Percentiles rank a stretch among this genome's conserved stretches.
phyloP scores from a whole-genome alignment of 2,113 vertebrate genomes.

The Lynx canadensis region DNA sequence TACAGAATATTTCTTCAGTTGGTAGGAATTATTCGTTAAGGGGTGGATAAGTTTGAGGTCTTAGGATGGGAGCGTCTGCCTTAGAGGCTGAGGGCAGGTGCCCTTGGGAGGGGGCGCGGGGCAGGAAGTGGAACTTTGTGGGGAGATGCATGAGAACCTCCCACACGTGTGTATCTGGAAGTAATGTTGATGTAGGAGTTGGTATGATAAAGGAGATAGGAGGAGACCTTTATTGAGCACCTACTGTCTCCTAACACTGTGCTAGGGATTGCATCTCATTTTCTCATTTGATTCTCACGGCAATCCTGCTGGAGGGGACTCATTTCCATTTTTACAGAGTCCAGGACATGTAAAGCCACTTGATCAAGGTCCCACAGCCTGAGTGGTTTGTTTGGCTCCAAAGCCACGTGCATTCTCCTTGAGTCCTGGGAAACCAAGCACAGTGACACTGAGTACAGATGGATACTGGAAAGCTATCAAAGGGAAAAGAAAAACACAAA shows the following conservation, averaged over 20 bases:
- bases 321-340: neutral
- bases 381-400: neutral
- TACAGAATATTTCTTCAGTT: neutral
- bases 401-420: neutral
- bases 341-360: neutral
- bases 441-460: neutral
- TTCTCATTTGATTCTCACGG: neutral
- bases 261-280: neutral
- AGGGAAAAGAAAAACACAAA: neutral
- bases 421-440: neutral
- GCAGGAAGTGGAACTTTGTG: neutral
- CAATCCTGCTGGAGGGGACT: neutral
- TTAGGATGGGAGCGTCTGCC: neutral
- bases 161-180: neutral
- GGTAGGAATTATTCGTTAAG: neutral
- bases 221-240: neutral
- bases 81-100: neutral
- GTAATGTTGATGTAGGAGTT: neutral
- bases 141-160: neutral
- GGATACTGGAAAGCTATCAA: neutral
- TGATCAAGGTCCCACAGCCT: neutral
- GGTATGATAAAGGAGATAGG: neutral
- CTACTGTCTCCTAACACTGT: rapidly evolving
- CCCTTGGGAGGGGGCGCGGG: neutral
- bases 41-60: neutral